phyloP scores from a whole-genome alignment of 2,113 vertebrate species.

The Furnarius figulus region DNA sequence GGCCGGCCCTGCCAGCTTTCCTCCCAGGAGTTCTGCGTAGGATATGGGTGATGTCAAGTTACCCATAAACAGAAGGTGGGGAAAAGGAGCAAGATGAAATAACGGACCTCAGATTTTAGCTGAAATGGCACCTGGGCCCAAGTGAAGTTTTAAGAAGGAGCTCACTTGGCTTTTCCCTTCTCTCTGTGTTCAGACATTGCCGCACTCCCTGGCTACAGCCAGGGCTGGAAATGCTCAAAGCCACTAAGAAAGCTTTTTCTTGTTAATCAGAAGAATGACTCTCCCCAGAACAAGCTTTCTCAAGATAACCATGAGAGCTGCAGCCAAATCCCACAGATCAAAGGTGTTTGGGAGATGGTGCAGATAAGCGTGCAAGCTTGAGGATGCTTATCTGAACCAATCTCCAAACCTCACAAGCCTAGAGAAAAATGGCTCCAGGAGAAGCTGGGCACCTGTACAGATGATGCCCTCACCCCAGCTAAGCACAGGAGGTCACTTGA shows the following conservation, averaged over 20 bases:
- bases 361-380: slow-evolving; percentile 56
- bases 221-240: slow-evolving; percentile 33
- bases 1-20: background rate
- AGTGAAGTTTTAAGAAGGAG: background rate
- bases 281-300: slow-evolving; percentile 56
- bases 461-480: background rate
- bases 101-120: background rate
- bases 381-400: slow-evolving; percentile 61
- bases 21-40: background rate
- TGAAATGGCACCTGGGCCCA: background rate
- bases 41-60: background rate
- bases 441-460: background rate
- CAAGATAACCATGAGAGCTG: slow-evolving; percentile 47
- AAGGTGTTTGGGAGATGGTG: slow-evolving; percentile 39
- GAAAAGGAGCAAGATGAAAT: background rate
- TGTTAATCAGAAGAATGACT: slow-evolving; percentile 39
- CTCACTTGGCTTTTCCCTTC: background rate
- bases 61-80: background rate
- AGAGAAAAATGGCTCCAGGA: slow-evolving; percentile 25
- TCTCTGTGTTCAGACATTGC: background rate
- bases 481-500: rapidly evolving
- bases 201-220: background rate
- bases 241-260: slow-evolving; percentile 48
- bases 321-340: slow-evolving; percentile 63
- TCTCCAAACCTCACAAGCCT: slow-evolving; percentile 44